Base-by-base conservation (phyloP, 2,888 invertebrate species). In the Dicranocentrus wangi region DNA sequence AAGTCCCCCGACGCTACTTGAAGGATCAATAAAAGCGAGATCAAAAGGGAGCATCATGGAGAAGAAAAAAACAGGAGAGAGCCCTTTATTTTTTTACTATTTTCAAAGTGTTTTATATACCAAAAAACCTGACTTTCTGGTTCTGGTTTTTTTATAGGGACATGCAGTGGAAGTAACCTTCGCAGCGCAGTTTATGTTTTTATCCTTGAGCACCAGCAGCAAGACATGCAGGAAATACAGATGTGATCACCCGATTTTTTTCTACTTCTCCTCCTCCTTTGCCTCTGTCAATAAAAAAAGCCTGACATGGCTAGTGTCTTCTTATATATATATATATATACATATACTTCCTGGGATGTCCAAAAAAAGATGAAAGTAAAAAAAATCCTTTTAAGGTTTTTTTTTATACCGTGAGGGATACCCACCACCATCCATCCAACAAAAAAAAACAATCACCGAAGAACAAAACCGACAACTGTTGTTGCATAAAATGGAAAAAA, bases 11-110 rank as follows among this genome's bases (percentile, higher is more conserved):
- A 71, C 27, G 68, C 80, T 73, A 80, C 72, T 72, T 72, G 23
- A 53, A 60, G 68, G 72, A 72, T 72, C 72, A 80, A 72, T 73
- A 80, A 80, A 72, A 72, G 55, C 60, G 47, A 80, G 72, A 73
- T 80, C 80, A 80, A 68, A 80, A 51, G 63, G 43, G 65, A 71
- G 39, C 66, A 72, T 23, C 47, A 10, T 17, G 19, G 23, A 47
- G 25, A 58, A 27, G 13, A 25, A 5, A n/a, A n/a, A n/a, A 8
- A 17, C 10, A 7, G 5, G 23, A 55, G 15, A 19, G 21, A 60
- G 60, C 60, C 60, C 60, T 60, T 60, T n/a, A n/a, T n/a, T n/a
- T n/a, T n/a, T 60, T 60, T 32, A 13, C 47, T 47, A 10, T n/a
- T 68, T 68, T 43, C 68, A 68, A 53, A 71, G 13, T 42, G 17